Conservation (phyloP, 2,888 invertebrate species). For the Graphium colonna region DNA sequence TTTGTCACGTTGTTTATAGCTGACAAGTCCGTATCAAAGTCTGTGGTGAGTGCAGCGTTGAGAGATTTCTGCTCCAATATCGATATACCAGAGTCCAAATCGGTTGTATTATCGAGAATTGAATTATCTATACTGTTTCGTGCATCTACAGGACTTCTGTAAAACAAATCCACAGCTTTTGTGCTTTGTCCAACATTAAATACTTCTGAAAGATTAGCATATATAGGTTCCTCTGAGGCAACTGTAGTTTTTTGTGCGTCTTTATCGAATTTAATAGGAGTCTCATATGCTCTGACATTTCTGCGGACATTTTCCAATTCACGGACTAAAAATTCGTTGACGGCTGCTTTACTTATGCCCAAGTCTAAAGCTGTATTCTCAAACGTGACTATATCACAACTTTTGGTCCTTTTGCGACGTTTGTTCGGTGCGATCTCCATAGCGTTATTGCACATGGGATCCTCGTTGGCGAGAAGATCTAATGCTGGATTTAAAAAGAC, state of each 20-base stretch:
- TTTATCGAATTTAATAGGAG: constrained; percentile 27
- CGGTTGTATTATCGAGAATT: constrained; percentile 32
- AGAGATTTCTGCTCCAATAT: constrained; percentile 54
- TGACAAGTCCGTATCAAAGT: constrained; percentile 34
- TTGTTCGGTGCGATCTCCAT: constrained; percentile 71
- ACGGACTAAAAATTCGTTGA: constrained; percentile 58
- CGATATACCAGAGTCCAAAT: constrained; percentile 54
- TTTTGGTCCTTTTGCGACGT: constrained; percentile 61
- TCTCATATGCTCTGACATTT: constrained; percentile 41
- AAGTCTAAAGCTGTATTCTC: constrained; percentile 69
- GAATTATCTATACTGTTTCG: constrained; percentile 6
- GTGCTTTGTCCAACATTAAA: constrained; percentile 1
- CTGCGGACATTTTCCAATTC: constrained; percentile 69
- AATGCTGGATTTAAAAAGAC: constrained; percentile 69
- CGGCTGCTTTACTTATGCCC: constrained; percentile 54
- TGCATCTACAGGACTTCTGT: background rate
- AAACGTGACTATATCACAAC: constrained; percentile 59
- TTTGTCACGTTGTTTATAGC: constrained; percentile 46
- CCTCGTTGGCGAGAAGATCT: constrained; percentile 68
- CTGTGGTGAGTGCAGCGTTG: constrained; percentile 32
- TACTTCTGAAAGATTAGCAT: constrained; percentile 46
- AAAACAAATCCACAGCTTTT: constrained; percentile 23
- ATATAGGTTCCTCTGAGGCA: constrained; percentile 44
- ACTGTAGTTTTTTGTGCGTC: constrained; percentile 1
- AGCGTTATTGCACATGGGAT: constrained; percentile 70